phyloP scores from a whole-genome alignment of 2,113 vertebrate genomes.

The Epinephelus cyanopodus region DNA sequence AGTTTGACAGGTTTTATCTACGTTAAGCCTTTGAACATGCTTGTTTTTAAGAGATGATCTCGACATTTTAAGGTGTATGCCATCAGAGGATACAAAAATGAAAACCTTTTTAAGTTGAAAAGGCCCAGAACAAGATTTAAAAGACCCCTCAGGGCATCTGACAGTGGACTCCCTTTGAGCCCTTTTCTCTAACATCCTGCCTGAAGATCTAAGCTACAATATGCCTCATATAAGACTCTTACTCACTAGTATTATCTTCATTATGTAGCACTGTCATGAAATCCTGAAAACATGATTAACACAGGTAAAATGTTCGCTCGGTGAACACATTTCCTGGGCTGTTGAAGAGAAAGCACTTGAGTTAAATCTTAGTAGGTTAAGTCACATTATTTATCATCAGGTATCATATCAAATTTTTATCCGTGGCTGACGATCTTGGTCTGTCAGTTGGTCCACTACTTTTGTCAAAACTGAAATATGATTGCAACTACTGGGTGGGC shows the following conservation, averaged over 20 bases:
- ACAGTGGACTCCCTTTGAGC: background rate
- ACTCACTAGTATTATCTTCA: background rate
- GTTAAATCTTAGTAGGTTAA: background rate
- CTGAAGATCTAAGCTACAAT: background rate
- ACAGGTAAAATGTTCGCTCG: background rate
- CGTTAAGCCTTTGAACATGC: background rate
- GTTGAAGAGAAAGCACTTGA: background rate
- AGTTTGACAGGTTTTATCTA: background rate
- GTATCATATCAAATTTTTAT: background rate
- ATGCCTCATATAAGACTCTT: background rate
- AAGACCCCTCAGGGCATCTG: background rate
- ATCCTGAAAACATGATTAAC: background rate
- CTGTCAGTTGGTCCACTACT: no score
- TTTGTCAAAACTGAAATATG: no score
- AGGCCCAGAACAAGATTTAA: constrained; percentile 9
- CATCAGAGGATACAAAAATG: constrained; percentile 12
- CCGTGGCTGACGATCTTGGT: no score
- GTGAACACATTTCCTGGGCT: background rate
- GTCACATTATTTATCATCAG: background rate
- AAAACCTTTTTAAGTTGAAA: constrained; percentile 1
- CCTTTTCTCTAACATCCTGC: background rate
- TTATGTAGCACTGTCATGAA: background rate
- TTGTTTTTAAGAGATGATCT: background rate
- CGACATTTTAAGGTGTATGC: constrained; percentile 5
- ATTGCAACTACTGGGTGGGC: no score